Conservation (phyloP, 1,140 invertebrate genomes). For the Pectinophora gossypiella region DNA sequence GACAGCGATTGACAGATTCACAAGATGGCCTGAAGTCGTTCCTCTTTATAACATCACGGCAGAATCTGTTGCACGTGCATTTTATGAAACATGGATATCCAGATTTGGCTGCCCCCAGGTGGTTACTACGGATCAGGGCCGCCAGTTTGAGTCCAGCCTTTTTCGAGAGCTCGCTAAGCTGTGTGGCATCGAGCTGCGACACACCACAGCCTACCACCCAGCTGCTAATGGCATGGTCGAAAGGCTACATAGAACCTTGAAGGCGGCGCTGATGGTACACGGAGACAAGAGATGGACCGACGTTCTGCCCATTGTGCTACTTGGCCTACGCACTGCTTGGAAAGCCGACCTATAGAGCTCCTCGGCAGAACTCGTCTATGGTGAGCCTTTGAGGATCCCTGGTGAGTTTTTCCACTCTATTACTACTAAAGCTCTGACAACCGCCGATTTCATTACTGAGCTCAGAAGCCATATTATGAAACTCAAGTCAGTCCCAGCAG, state of each 20-base stretch:
- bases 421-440: background rate
- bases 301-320: background rate
- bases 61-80: too few species aligned
- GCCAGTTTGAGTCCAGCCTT: background rate
- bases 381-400: background rate
- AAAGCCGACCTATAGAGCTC: too few species aligned
- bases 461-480: background rate
- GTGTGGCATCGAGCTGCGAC: background rate
- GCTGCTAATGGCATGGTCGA: background rate
- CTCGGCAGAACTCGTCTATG: too few species aligned
- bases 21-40: too few species aligned
- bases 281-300: background rate
- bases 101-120: too few species aligned
- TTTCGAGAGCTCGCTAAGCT: background rate
- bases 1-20: too few species aligned
- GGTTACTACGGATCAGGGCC: too few species aligned
- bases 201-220: too few species aligned
- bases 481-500: background rate
- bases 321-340: background rate
- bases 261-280: background rate
- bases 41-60: background rate
- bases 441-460: background rate
- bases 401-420: background rate
- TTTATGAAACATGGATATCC: too few species aligned
- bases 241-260: background rate